Conservation (phyloP, 2,113 vertebrate species). For the Muntiacus muntjak region DNA sequence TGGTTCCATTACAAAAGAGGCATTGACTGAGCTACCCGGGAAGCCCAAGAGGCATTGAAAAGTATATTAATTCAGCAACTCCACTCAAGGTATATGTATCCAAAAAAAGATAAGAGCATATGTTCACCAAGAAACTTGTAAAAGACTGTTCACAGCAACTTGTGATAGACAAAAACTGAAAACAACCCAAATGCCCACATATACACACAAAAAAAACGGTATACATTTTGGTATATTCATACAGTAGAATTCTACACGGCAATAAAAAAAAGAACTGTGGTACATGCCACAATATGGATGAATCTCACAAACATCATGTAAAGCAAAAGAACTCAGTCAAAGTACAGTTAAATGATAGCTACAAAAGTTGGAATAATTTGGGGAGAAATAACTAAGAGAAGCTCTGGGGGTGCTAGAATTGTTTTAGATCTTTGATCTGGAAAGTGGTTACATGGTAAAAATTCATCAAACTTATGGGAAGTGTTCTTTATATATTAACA, state of each 20-base stretch:
- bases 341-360: background rate
- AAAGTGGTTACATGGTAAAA: background rate
- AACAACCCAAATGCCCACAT: background rate
- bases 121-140: background rate
- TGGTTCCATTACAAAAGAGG: background rate
- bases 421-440: background rate
- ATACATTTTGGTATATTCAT: background rate
- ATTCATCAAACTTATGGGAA: background rate
- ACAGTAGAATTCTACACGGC: background rate
- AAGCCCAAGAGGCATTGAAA: background rate
- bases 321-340: background rate
- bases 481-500: background rate
- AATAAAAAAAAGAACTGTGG: background rate
- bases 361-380: background rate
- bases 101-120: background rate
- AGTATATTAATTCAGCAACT: background rate
- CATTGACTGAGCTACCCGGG: background rate
- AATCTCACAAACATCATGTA: background rate
- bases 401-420: background rate
- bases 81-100: background rate
- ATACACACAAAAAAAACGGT: background rate
- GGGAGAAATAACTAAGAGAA: background rate
- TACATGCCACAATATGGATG: background rate
- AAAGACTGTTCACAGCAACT: background rate
- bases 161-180: background rate